Base-by-base conservation (phyloP, 2,888 invertebrate species). In the Oligia latruncula region DNA sequence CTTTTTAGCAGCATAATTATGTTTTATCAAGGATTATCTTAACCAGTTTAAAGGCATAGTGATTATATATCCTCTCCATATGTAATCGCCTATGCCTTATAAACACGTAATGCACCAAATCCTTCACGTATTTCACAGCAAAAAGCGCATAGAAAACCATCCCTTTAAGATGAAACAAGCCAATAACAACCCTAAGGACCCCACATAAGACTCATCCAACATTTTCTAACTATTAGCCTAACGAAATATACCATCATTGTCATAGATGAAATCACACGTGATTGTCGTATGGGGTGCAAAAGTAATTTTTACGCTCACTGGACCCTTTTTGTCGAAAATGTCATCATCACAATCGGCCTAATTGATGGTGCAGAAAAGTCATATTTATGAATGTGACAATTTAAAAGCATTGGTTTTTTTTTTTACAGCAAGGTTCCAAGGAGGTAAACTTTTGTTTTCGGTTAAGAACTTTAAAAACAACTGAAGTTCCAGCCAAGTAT, bases 241-340 rank as follows among this genome's bases (percentile, higher is more conserved):
- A 88, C 83, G 78, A 85, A 88, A 85, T 87, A 90, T 92, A 91
- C 79, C 88, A 91, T 93, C 93, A 93, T 90, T 89, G 92, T 89
- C 91, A 92, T 84, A 90, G 88, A 90, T 87, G 89, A 87, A 88
- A 89, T 90, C 88, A 86, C 84, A 89, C 84, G 83, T 89, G 91
- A 85, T 74, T 84, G 86, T 86, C 82, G 78, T 65, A 77, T 81
- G 88, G 88, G 91, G 91, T 87, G 85, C 81, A 75, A 4, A 80
- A 78, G 76, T 90, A 78, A 65, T 88, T 87, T 90, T 90, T 89
- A 91, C 90, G 90, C 91, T 91, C 88, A 87, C 86, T 92, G 92
- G 84, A 77, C 88, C 84, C 81, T 78, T 85, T 86, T 80, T 81
- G 86, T 87, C 68, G 75, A 71, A 64, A 86, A 82, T 74, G 73